Percentiles rank a stretch among this genome's conserved stretches.
Conservation (phyloP, 2,888 invertebrate genomes). For the Ametastegia equiseti region DNA sequence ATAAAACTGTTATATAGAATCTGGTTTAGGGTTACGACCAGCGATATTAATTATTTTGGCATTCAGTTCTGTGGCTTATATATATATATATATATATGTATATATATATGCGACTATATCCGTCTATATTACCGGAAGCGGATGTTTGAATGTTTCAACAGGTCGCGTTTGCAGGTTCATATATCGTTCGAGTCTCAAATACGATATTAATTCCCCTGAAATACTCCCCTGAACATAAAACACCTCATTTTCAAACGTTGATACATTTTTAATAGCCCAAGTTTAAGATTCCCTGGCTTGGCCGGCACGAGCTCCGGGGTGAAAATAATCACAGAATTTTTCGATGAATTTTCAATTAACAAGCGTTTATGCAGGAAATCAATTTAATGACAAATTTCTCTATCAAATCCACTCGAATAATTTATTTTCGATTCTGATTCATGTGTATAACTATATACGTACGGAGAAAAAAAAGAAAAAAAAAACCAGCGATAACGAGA, state of each 20-base stretch:
- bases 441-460: too few species aligned
- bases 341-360: not conserved
- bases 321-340: not conserved
- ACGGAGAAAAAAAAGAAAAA: too few species aligned
- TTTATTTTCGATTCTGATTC: not conserved
- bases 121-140: slow-evolving; percentile 15
- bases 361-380: not conserved
- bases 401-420: not conserved
- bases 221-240: too few species aligned
- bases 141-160: slow-evolving; percentile 15
- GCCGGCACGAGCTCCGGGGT: too few species aligned
- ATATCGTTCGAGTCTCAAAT: too few species aligned
- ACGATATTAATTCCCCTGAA: too few species aligned
- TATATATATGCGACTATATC: too few species aligned
- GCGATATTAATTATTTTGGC: slow-evolving; percentile 32
- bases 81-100: too few species aligned
- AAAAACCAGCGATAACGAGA: not conserved
- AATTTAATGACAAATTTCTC: not conserved
- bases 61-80: not conserved
- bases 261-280: not conserved
- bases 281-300: not conserved
- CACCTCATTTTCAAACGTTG: too few species aligned
- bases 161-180: too few species aligned
- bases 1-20: not conserved
- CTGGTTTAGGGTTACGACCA: slow-evolving; percentile 13